A percentile compares a stretch with the other conserved stretches of the same genome.
Conservation (phyloP, 2,888 invertebrate species). For the Drosophila nr. medialis region DNA sequence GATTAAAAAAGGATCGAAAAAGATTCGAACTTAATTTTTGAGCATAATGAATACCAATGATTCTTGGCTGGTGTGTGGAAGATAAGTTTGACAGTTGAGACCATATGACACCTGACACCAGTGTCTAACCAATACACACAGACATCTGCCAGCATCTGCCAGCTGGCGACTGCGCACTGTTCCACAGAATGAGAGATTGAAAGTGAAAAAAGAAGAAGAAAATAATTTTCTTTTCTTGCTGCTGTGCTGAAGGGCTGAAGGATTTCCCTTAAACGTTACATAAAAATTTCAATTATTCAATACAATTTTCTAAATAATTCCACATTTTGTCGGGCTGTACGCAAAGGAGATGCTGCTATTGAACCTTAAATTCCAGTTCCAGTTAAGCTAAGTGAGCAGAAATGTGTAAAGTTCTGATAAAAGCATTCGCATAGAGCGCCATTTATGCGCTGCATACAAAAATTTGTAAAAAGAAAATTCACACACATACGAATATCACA, state of each 20-base stretch:
- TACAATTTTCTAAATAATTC: constrained; percentile 25
- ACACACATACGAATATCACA: constrained; percentile 9
- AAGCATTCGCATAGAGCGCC: constrained; percentile 54
- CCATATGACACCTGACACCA: constrained; percentile 48
- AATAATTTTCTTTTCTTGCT: constrained; percentile 68
- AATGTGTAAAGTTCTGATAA: constrained; percentile 55
- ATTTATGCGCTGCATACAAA: constrained; percentile 32
- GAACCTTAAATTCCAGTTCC: constrained; percentile 25
- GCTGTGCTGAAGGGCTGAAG: constrained; percentile 53
- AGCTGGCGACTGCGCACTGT: constrained; percentile 53
- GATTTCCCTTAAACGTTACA: constrained; percentile 61
- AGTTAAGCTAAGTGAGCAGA: constrained; percentile 63
- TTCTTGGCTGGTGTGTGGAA: constrained; percentile 6
- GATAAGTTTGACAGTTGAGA: constrained; percentile 25
- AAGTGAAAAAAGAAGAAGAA: constrained; percentile 18
- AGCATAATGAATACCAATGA: not conserved
- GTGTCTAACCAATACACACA: constrained; percentile 59
- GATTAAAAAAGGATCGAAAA: not conserved
- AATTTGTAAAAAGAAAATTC: constrained; percentile 28
- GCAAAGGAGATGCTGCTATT: constrained; percentile 30
- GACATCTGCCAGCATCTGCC: constrained; percentile 43
- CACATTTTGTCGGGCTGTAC: constrained; percentile 2
- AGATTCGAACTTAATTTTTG: not conserved
- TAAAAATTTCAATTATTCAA: constrained; percentile 52
- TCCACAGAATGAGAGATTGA: constrained; percentile 1